Percentiles rank a stretch among this genome's conserved stretches.
phyloP scores from a whole-genome alignment of 92 coral and sea anemone species.

The Zoanthus sansibaricus region DNA sequence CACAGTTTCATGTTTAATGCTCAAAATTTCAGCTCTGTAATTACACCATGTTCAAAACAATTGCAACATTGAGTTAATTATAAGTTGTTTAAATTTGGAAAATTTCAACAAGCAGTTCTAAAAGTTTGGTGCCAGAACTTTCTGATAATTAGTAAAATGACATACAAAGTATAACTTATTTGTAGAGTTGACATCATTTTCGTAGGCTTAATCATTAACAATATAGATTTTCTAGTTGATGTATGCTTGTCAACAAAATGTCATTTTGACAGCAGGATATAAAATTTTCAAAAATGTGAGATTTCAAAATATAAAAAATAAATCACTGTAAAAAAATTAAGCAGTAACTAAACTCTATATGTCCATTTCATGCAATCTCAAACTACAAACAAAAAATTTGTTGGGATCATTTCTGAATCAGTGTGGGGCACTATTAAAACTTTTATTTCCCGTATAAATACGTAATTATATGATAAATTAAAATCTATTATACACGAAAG shows the following conservation, averaged over 20 bases:
- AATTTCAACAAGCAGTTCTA: too few species aligned
- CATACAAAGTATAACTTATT: too few species aligned
- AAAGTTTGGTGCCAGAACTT: too few species aligned
- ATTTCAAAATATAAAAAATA: neutral
- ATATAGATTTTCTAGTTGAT: neutral
- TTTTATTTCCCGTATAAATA: neutral
- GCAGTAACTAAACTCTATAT: neutral
- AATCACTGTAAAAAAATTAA: neutral
- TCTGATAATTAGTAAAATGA: too few species aligned
- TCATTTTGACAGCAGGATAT: neutral
- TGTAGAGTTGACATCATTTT: neutral
- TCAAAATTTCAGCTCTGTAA: too few species aligned
- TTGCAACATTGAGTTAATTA: too few species aligned
- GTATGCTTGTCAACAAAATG: neutral
- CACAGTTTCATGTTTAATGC: too few species aligned
- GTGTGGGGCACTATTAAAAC: neutral
- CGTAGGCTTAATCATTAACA: neutral
- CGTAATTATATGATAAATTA: neutral
- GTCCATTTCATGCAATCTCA: neutral
- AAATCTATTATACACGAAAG: neutral
- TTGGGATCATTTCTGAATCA: neutral
- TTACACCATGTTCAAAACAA: too few species aligned
- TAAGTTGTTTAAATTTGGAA: too few species aligned
- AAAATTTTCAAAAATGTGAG: neutral
- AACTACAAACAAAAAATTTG: neutral